Evolutionary conservation across 2,888 invertebrate species (phyloP), one percentile per base, ranked within the genome.

Genomic region (Polylopha cassiicola): DNA sequence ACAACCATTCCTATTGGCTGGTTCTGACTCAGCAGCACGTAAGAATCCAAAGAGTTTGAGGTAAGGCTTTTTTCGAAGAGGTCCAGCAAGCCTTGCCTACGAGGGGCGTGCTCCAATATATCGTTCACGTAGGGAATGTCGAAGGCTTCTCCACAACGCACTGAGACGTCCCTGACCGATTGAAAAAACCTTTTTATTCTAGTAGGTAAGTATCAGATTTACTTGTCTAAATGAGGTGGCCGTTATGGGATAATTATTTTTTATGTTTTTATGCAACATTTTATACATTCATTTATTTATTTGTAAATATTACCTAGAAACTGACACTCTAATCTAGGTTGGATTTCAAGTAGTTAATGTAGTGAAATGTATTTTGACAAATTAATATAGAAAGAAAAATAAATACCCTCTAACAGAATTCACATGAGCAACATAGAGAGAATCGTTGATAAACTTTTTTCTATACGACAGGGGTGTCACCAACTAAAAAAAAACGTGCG

Each of bases 1-100:
- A 87, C 58, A 15, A 74, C 64, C 34, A 87, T 46, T 0, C 88
- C 88, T 1, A 88, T 60, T 1, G 88, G 70, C 41, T 72, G 73
- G 8, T 77, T 72, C 51, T 87, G 71, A 45, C 78, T 82, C 1
- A 74, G 58, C 9, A 82, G 44, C 5, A 74, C 58, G 24, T 47
- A 78, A 0, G 74, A 62, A 3, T 62, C 48, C n/a, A 79, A 47
- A 0, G 48, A 39, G 0, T 43, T 32, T 1, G 72, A 69, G 0
- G 26, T 21, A 0, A 82, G 51, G 1, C 73, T 65, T 0, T 58
- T 58, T 9, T 64, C 54, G 29, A 75, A 75, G 16, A 79, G 48
- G 1, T 70, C 68, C n/a, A 66, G 20, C 2, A 78, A 30, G 0
- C 53, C 51, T 0, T 53, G 43, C 1, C 48, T 60, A 1, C 67